phyloP scores from a whole-genome alignment of 2,797 vertebrate genomes.

The Limnodromus scolopaceus region DNA sequence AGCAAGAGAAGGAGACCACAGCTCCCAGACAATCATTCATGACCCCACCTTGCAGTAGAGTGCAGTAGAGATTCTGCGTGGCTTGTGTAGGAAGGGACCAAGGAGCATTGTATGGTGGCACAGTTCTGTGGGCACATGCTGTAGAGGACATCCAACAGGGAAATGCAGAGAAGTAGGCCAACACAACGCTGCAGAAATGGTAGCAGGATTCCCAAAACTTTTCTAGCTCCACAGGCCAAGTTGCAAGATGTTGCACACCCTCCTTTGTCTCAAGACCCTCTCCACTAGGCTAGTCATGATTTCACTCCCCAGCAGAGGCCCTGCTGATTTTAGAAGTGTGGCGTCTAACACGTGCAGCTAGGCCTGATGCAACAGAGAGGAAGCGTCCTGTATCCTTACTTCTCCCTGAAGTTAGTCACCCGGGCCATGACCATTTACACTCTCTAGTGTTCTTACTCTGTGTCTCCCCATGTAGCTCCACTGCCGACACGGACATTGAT shows the following conservation, averaged over 20 bases:
- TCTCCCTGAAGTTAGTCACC: not conserved
- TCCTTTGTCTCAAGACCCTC: not conserved
- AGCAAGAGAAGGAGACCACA: not conserved
- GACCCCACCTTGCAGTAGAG: not conserved
- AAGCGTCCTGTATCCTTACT: accelerated
- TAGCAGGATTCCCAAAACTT: not conserved
- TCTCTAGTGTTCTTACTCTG: not conserved
- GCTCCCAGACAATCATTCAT: not conserved
- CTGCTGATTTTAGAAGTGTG: not conserved
- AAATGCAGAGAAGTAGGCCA: not conserved
- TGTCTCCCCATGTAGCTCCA: not conserved
- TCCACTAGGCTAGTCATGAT: not conserved
- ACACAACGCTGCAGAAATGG: not conserved
- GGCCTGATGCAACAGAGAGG: not conserved
- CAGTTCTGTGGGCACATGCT: not conserved
- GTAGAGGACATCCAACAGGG: not conserved
- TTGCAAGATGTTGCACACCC: not conserved
- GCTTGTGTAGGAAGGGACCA: not conserved
- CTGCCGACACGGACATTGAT: not conserved
- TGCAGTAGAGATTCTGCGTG: accelerated
- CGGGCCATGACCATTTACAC: not conserved
- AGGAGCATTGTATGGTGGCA: not conserved
- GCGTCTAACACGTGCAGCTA: not conserved
- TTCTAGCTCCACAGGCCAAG: not conserved
- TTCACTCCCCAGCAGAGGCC: not conserved